Percentiles rank a stretch among this genome's conserved stretches.
Conservation (phyloP, 2,113 vertebrate genomes). For the Daubentonia madagascariensis region DNA sequence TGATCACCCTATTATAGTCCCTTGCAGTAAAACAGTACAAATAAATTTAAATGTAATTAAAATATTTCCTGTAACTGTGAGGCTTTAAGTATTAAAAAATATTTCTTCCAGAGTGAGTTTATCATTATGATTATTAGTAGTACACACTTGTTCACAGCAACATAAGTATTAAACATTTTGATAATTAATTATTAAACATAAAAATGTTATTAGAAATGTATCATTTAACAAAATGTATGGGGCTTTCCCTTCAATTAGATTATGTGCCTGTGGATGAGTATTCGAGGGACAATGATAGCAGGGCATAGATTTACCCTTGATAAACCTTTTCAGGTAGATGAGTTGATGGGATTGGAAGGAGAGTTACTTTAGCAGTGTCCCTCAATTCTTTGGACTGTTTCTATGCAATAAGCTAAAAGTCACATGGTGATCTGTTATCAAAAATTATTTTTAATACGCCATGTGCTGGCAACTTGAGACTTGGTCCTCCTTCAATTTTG, state of each 20-base stretch:
- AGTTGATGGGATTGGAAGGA: neutral
- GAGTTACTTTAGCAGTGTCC: neutral
- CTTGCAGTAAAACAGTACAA: conserved; percentile 42
- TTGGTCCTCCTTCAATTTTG: neutral
- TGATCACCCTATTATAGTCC: conserved; percentile 30
- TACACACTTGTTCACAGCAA: neutral
- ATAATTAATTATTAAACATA: conserved; percentile 23
- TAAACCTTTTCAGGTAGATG: neutral
- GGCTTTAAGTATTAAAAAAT: conserved; percentile 40
- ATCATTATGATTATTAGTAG: conserved; percentile 45
- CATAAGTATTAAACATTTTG: conserved; percentile 18
- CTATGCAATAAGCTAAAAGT: neutral
- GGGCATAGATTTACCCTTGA: neutral
- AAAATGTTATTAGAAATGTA: conserved; percentile 19
- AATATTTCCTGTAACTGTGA: conserved; percentile 31
- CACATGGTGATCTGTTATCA: neutral
- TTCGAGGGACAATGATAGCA: neutral
- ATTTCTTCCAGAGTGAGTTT: conserved; percentile 41
- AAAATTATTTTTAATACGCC: neutral
- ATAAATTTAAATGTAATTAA: conserved; percentile 58
- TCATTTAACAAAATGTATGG: conserved; percentile 38
- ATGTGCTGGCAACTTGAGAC: neutral
- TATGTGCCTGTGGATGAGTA: neutral
- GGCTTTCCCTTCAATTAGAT: neutral
- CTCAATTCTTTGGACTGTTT: neutral